Percentiles rank a stretch among this genome's conserved stretches.
Evolutionary conservation across 1,140 invertebrate genomes (phyloP).

Genomic region (Trypoxylus dichotomus): DNA sequence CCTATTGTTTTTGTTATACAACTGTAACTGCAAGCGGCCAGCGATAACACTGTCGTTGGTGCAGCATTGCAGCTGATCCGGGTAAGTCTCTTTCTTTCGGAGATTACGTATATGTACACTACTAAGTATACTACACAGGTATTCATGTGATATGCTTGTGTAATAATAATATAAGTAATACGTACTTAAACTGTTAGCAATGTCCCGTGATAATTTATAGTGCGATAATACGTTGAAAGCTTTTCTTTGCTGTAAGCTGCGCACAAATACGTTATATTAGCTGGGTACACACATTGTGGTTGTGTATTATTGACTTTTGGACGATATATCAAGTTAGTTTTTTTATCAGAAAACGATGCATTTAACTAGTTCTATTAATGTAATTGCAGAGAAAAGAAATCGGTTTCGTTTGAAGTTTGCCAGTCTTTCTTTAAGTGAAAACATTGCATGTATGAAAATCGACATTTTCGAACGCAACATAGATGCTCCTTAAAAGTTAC

Average conservation of each 20-base stretch:
- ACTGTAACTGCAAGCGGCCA: not conserved
- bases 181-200: not conserved
- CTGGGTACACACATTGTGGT: too few relatives aligned
- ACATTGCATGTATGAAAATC: too few relatives aligned
- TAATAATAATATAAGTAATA: not conserved
- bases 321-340: too few relatives aligned
- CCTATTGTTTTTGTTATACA: not conserved
- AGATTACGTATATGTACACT: not conserved
- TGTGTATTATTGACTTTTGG: too few relatives aligned
- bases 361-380: too few relatives aligned
- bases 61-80: not conserved
- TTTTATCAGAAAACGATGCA: too few relatives aligned
- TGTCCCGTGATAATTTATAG: not conserved
- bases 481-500: too few relatives aligned
- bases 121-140: not conserved
- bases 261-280: not conserved
- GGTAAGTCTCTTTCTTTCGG: not conserved
- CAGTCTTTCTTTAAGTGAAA: too few relatives aligned
- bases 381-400: too few relatives aligned
- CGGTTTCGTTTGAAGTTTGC: too few relatives aligned
- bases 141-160: not conserved
- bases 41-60: not conserved
- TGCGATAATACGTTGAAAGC: not conserved
- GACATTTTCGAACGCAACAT: too few relatives aligned
- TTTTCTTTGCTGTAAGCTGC: not conserved